These are phyloP conservation scores for Synergus itoensis DNA, from an alignment of 2,888 invertebrate species.

Conservation along the genomic window DNA sequence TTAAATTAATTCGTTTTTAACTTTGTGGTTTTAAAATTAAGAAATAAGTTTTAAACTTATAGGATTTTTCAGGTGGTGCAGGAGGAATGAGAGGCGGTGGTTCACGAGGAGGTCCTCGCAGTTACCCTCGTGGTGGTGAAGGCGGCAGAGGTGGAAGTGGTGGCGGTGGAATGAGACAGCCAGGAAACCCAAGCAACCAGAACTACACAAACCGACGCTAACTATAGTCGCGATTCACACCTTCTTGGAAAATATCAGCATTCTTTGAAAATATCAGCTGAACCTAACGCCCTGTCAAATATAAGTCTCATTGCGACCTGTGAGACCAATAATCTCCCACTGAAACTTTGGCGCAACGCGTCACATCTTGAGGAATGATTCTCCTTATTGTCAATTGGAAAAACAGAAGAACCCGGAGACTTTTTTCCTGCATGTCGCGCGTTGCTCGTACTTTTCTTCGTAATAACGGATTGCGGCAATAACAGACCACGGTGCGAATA, in stretches of 20 bases:
- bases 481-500: slow-evolving; percentile 34
- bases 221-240: slow-evolving; percentile 45
- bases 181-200: slow-evolving; percentile 71
- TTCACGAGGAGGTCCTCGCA: slow-evolving; percentile 69
- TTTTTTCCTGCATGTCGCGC: slow-evolving; percentile 3
- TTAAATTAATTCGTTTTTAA: not conserved
- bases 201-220: slow-evolving; percentile 75
- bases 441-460: slow-evolving; percentile 20
- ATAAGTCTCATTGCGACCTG: slow-evolving; percentile 15
- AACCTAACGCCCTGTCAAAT: slow-evolving; percentile 29
- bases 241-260: slow-evolving; percentile 40
- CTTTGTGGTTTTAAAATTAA: no score
- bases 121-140: slow-evolving; percentile 67
- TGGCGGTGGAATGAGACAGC: slow-evolving; percentile 72
- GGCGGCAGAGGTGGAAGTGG: slow-evolving; percentile 70
- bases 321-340: slow-evolving; percentile 12
- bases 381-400: slow-evolving; percentile 24
- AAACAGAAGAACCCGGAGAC: not conserved
- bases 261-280: slow-evolving; percentile 39
- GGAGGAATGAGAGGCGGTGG: slow-evolving; percentile 73
- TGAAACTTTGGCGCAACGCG: not conserved
- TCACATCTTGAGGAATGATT: not conserved
- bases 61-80: slow-evolving; percentile 67
- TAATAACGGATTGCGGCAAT: slow-evolving; percentile 39
- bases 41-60: no score